Evolutionary conservation across 2,888 invertebrate species (phyloP), one percentile per base, ranked within the genome.

Genomic region (Bembecia ichneumoniformis): DNA sequence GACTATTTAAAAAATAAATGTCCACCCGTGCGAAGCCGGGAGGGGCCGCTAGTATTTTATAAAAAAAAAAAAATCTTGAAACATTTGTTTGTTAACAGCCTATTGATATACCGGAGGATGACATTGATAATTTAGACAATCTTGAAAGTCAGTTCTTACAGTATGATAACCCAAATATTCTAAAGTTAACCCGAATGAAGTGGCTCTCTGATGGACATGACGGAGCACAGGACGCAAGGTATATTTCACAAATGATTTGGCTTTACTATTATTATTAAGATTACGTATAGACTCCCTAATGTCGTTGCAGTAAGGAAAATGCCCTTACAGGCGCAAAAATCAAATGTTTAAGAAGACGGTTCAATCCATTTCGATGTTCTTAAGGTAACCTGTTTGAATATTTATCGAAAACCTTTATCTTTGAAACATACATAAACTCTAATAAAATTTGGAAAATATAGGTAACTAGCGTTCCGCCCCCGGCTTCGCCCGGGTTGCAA

Each of bases 121-220:
- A 64, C 11, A 71, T 58, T 49, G 66, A 67, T 47, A 14, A 48
- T 11, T 68, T 71, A 16, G 58, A 51, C 28, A 61, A 66, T 46
- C 4, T 13, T 40, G 40, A 40, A 40, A 40, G 40, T 13, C 40
- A 40, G 14, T 40, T 40, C 14, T 14, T 40, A 40, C 40, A 40
- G 14, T 40, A 40, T 40, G 47, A 46, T 43, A 77, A 76, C 47
- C 73, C 77, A 9, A 82, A 77, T 51, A 59, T 80, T 47, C 57
- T 84, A 3, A 77, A 77, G 58, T 56, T 83, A 40, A 84, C 83
- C 1, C 79, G 78, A 68, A 82, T 81, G 79, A 82, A 78, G 55
- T 86, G 86, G 84, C 71, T 86, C 1, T 74, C 75, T 11, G 82
- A 83, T 59, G 68, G 66, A 11, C 66, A 66, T 15, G 67, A 69